Conservation (phyloP, 2,113 vertebrate genomes). For the Eptesicus fuscus region DNA sequence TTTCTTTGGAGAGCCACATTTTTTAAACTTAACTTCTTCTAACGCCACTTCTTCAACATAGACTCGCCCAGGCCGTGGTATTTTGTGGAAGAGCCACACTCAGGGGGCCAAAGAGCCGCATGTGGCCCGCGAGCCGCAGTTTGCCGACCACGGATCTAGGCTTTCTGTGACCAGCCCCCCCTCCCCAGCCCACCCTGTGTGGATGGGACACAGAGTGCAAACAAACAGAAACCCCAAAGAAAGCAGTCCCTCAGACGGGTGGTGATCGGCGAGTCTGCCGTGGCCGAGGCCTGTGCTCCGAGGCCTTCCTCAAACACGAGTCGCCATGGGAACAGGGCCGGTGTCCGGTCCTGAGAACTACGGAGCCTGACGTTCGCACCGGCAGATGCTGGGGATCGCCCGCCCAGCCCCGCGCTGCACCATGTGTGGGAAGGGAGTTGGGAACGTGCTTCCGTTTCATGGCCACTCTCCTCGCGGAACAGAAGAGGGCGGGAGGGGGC, state of each 20-base stretch:
- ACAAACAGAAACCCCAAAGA: neutral
- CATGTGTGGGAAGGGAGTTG: constrained; percentile 77
- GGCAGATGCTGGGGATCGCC: neutral
- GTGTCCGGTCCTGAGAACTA: constrained; percentile 66
- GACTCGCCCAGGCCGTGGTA: too few relatives aligned
- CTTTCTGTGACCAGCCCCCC: neutral
- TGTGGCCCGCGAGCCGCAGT: too few relatives aligned
- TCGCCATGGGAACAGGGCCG: constrained; percentile 39
- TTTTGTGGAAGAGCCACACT: too few relatives aligned
- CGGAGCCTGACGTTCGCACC: neutral
- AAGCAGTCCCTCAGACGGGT: neutral
- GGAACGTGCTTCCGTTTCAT: constrained; percentile 77
- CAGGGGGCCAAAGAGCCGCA: too few relatives aligned
- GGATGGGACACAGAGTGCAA: neutral
- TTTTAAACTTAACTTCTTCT: too few relatives aligned
- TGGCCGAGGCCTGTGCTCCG: neutral
- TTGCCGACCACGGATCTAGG: too few relatives aligned
- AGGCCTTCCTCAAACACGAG: neutral
- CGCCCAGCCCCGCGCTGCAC: neutral
- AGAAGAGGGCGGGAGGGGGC: neutral
- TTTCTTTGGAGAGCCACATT: too few relatives aligned
- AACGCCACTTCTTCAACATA: too few relatives aligned
- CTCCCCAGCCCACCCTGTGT: neutral
- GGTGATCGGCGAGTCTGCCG: neutral
- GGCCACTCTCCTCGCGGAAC: constrained; percentile 19